Base-by-base conservation (phyloP, 2,888 invertebrate genomes). In the Athetis lepigone region DNA sequence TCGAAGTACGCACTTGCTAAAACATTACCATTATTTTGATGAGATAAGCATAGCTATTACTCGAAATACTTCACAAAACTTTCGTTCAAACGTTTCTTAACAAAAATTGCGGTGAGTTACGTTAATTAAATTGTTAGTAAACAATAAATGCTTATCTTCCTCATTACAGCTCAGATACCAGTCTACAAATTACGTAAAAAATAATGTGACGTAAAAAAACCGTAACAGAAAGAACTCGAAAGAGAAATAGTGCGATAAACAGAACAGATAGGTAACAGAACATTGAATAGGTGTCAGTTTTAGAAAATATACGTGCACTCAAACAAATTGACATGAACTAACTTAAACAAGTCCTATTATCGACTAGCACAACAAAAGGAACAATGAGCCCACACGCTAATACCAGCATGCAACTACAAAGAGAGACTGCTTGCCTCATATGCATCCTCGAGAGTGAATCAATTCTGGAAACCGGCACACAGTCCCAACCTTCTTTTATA, bases 351-450 rank as follows among this genome's bases (percentile, higher is more conserved):
- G 39, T 21, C 67, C 60, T 67, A 69, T 47, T 45, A 62, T 52
- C 49, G 60, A 68, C 40, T 61, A 70, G 70, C 66, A 71, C 66
- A 75, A 65, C 56, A 55, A 65, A 60, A 73, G 67, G 40, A 65
- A 80, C 73, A 67, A 43, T 33, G 62, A 63, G 64, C 66, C 56
- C 71, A 80, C 66, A 83, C 70, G 76, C 73, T 63, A 80, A 73
- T 39, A 67, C 69, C 70, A 58, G 66, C 88, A 89, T 90, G 89
- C 89, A 90, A 85, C 86, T 86, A 89, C 83, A 78, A 83, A 80
- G 79, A 81, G 88, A 89, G 88, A 92, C 91, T 77, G 88, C 94
- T 94, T 94, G 95, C 95, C 95, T 94, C 94, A 87, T 94, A 94
- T 94, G 94, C 94, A 94, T 95, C 95, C 95, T 94, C 90, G 89